phyloP scores from a whole-genome alignment of 2,888 invertebrate genomes.

The Andrena camellia region DNA sequence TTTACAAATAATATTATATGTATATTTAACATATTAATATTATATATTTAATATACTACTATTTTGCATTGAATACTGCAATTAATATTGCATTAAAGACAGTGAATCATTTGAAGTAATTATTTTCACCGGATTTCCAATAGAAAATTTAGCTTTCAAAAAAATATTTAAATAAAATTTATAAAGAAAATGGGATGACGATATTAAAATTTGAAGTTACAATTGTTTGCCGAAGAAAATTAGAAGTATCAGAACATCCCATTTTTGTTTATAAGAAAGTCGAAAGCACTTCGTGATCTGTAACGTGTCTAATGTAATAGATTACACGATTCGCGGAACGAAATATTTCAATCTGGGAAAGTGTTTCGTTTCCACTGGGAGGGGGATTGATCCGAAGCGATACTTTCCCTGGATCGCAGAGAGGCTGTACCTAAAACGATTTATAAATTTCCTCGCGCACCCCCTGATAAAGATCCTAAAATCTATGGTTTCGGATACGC shows the following conservation, averaged over 20 bases:
- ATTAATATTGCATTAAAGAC: too few relatives aligned
- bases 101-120: too few relatives aligned
- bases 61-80: too few relatives aligned
- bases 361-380: not conserved
- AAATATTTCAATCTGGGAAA: slow-evolving; percentile 19
- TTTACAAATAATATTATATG: too few relatives aligned
- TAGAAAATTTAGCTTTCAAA: too few relatives aligned
- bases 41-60: too few relatives aligned
- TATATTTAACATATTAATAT: too few relatives aligned
- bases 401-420: slow-evolving; percentile 24
- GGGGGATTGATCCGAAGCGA: not conserved
- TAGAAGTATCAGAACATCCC: not conserved
- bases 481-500: slow-evolving; percentile 44
- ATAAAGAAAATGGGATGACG: too few relatives aligned
- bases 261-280: slow-evolving; percentile 10
- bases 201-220: not conserved
- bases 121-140: too few relatives aligned
- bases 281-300: slow-evolving; percentile 5
- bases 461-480: slow-evolving; percentile 16
- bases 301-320: not conserved
- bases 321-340: slow-evolving; percentile 1
- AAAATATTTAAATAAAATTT: too few relatives aligned
- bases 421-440: slow-evolving; percentile 13
- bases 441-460: slow-evolving; percentile 40
- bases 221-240: not conserved